Percentiles rank a stretch among this genome's conserved stretches.
These are phyloP conservation scores for Dasyurus viverrinus DNA, from an alignment of 2,113 vertebrate species.

Conservation along the genomic window DNA sequence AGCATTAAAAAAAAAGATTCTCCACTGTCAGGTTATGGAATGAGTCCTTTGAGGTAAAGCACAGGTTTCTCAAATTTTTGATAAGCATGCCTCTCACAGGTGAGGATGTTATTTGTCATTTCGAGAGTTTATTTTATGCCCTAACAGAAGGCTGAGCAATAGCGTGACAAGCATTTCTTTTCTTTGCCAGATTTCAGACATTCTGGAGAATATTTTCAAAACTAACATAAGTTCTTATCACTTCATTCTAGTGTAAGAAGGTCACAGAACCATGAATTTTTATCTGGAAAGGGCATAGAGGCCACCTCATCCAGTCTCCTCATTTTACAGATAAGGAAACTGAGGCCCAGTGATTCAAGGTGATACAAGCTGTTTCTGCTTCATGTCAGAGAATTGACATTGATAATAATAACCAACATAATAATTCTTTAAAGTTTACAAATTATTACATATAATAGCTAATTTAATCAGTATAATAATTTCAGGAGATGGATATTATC, in stretches of 20 bases:
- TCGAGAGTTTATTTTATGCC: constrained; percentile 33
- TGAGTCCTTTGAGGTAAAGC: background rate
- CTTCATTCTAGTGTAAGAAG: constrained; percentile 32
- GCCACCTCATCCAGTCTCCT: background rate
- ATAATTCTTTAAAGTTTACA: background rate
- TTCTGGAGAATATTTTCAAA: constrained; percentile 40
- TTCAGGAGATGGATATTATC: background rate
- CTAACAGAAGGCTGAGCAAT: constrained; percentile 45
- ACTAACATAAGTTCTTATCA: background rate
- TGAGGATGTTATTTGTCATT: constrained; percentile 36
- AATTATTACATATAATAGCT: background rate
- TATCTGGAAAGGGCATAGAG: background rate
- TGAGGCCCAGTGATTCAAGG: background rate
- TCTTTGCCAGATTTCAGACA: constrained; percentile 56
- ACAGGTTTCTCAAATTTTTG: constrained; percentile 7
- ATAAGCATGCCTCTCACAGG: background rate
- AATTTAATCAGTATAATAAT: background rate
- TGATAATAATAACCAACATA: background rate
- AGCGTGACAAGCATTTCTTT: constrained; percentile 48
- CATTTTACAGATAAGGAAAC: background rate
- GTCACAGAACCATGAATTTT: background rate
- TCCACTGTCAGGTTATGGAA: background rate
- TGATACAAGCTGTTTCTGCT: background rate
- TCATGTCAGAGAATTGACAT: background rate
- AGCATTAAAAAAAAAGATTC: constrained; percentile 19